phyloP scores from a whole-genome alignment of 2,113 vertebrate species.

The Amphilophus citrinellus region DNA sequence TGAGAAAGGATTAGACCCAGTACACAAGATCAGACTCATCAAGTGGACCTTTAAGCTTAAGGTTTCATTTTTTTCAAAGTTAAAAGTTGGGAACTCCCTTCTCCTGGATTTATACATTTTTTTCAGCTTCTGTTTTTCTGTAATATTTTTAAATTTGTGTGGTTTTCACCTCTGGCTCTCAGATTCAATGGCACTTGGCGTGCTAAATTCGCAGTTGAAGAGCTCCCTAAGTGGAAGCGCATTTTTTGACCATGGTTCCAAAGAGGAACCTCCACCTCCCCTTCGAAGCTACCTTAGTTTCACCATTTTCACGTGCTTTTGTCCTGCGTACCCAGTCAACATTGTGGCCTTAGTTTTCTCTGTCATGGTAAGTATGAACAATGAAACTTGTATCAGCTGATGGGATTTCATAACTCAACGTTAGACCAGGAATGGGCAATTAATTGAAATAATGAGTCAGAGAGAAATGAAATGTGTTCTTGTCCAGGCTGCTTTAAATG shows the following conservation, averaged over 20 bases:
- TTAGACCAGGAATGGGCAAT: not conserved
- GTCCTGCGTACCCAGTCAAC: constrained; percentile 91
- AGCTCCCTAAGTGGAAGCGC: constrained; percentile 81
- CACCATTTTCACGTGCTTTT: constrained; percentile 89
- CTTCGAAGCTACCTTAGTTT: constrained; percentile 87
- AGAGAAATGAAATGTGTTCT: not conserved
- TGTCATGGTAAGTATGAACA: constrained; percentile 86
- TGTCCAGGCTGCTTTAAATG: not conserved
- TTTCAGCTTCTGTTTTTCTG: not conserved
- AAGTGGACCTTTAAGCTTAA: not conserved
- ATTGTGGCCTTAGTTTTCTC: constrained; percentile 90
- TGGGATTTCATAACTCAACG: not conserved
- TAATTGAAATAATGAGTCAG: not conserved
- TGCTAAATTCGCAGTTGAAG: constrained; percentile 78
- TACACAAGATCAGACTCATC: not conserved
- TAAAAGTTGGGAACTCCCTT: not conserved
- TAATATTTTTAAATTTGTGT: not conserved
- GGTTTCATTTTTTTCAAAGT: not conserved
- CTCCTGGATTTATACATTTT: not conserved
- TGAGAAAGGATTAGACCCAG: constrained; percentile 14
- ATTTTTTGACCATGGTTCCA: constrained; percentile 72
- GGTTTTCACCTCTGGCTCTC: not conserved
- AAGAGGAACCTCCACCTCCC: constrained; percentile 76
- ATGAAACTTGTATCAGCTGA: not conserved
- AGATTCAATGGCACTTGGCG: constrained; percentile 81